Evolutionary conservation across 2,113 vertebrate genomes (phyloP), one percentile per base, ranked within the genome.

Genomic region (Hoplias malabaricus): DNA sequence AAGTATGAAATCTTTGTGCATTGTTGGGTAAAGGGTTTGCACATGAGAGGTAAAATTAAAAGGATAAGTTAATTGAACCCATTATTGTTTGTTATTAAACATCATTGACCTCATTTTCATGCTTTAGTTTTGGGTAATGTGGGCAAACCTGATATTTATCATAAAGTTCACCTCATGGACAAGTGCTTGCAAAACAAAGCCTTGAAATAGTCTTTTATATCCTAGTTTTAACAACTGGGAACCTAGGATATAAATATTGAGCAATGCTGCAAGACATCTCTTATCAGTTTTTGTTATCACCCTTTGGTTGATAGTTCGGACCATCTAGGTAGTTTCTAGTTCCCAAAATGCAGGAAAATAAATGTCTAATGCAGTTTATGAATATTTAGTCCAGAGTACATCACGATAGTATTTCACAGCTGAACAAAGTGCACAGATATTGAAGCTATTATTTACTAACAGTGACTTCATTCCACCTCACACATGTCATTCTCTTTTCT

Each of bases 401-500:
- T n/a, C n/a, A n/a, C n/a, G n/a, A n/a, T n/a, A n/a, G n/a, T n/a
- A n/a, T n/a, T n/a, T n/a, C n/a, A 10, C 13, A 2, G 54, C 27
- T 59, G 11, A 36, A 13, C 21, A 8, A 56, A 40, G 27, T 43
- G 16, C 25, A 31, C 16, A 21, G 56, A 61, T 19, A 19, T 11
- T 42, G 21, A 27, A 12, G 13, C 6, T 25, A 19, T 10, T 21
- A 14, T 40, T 57, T 38, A 27, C 11, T 21, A 31, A 7, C 36
- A 3, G 12, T 63, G 23, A n/a, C 23, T 48, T 61, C 14, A 13
- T 10, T 27, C 33, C 19, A n/a, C 16, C n/a, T n/a, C n/a, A 29
- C 23, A 31, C 16, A 16, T 56, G 1, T 75, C 31, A 38, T 42
- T 75, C 79, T 53, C 65, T 29, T 80, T 29, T 36, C 14, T 4